phyloP scores from a whole-genome alignment of 2,888 invertebrate species.

The Chloroclystis v-ata region DNA sequence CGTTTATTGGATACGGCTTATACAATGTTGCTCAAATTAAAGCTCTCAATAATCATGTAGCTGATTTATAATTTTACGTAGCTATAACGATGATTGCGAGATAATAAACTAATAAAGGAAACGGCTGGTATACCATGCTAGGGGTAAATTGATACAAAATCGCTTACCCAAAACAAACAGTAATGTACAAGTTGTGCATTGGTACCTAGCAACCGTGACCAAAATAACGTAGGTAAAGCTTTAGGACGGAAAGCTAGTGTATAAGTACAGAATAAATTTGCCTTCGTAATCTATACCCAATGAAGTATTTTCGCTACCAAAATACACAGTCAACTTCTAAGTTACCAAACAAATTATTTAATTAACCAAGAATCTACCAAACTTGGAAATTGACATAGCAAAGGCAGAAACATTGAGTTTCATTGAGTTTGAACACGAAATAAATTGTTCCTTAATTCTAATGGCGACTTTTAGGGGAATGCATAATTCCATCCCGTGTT shows the following conservation, averaged over 20 bases:
- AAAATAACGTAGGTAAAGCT: constrained; percentile 59
- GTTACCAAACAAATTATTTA: not conserved
- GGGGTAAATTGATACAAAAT: constrained; percentile 61
- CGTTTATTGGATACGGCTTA: constrained; percentile 56
- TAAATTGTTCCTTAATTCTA: constrained; percentile 70
- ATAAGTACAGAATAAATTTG: too few relatives aligned
- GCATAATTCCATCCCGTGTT: constrained; percentile 73
- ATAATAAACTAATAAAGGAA: constrained; percentile 32
- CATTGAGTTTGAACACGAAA: constrained; percentile 52
- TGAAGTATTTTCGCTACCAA: too few relatives aligned
- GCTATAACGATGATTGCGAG: constrained; percentile 34
- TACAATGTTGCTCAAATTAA: constrained; percentile 68
- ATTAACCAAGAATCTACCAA: not conserved
- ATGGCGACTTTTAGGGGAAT: constrained; percentile 72
- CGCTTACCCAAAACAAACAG: constrained; percentile 51
- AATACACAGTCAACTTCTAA: not conserved
- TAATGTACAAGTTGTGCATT: constrained; percentile 67
- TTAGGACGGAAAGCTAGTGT: too few relatives aligned
- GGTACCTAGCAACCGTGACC: constrained; percentile 55
- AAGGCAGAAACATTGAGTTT: constrained; percentile 46
- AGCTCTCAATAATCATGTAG: constrained; percentile 48
- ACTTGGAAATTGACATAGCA: constrained; percentile 5
- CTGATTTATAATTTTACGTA: constrained; percentile 31
- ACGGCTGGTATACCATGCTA: constrained; percentile 17
- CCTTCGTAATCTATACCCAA: too few relatives aligned